phyloP scores from a whole-genome alignment of 1,140 invertebrate genomes.

The Zaprionus nigranus region DNA sequence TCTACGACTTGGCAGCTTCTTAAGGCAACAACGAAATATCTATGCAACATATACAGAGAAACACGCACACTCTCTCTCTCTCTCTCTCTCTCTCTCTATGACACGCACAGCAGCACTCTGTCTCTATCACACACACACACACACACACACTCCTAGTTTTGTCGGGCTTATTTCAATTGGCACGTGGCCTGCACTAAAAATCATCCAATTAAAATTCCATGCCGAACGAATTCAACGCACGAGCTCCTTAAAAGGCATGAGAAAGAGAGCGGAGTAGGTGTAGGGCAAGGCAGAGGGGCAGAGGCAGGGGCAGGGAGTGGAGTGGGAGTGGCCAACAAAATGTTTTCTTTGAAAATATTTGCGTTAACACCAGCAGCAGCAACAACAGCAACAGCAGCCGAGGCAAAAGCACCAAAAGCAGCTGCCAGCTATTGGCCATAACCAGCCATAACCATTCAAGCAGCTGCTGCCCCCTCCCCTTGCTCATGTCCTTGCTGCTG shows the following conservation, averaged over 20 bases:
- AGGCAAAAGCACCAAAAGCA: conserved; percentile 22
- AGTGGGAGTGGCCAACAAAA: conserved; percentile 40
- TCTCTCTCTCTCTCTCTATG: neutral
- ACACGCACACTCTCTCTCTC: too few relatives aligned
- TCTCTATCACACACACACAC: conserved; percentile 41
- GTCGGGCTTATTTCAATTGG: conserved; percentile 42
- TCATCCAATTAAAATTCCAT: conserved; percentile 82
- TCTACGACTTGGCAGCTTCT: conserved; percentile 62
- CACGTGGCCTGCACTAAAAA: conserved; percentile 70
- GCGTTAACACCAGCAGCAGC: conserved; percentile 60
- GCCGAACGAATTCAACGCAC: conserved; percentile 75
- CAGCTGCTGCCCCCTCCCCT: neutral
- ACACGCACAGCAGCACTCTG: neutral
- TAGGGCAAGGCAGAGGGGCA: neutral
- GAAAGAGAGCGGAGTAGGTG: conserved; percentile 1
- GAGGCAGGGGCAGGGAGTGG: conserved; percentile 6
- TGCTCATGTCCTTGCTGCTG: too few relatives aligned
- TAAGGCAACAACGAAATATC: conserved; percentile 62
- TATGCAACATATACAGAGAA: conserved; percentile 54
- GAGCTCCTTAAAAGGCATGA: conserved; percentile 57
- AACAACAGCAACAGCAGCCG: neutral
- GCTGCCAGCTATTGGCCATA: conserved; percentile 43
- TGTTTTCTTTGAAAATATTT: conserved; percentile 81
- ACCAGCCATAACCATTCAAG: conserved; percentile 24
- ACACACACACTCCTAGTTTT: conserved; percentile 42